Conservation (phyloP, 1,140 invertebrate genomes). For the Drosophila ercepeae region DNA sequence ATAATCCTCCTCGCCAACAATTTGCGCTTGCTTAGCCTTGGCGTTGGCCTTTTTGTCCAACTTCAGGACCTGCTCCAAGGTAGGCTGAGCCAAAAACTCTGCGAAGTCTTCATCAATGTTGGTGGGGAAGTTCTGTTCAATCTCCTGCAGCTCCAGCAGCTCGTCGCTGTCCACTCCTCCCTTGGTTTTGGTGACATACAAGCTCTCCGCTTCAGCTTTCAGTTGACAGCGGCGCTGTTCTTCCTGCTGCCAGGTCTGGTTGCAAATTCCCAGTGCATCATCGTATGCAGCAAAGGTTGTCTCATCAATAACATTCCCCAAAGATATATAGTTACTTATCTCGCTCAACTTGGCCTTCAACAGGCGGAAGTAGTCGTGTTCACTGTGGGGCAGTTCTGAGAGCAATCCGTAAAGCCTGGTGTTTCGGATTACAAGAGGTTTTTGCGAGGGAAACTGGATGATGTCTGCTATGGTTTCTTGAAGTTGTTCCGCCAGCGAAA, state of each 20-base stretch:
- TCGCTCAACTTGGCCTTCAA: conserved; percentile 88
- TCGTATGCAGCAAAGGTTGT: conserved; percentile 85
- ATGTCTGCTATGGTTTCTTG: conserved; percentile 58
- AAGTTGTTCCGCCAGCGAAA: conserved; percentile 38
- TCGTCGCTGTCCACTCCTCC: conserved; percentile 89
- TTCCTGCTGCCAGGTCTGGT: conserved; percentile 90
- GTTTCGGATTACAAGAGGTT: conserved; percentile 48
- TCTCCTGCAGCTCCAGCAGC: conserved; percentile 88
- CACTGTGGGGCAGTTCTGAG: conserved; percentile 55
- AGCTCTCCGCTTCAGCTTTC: conserved; percentile 90
- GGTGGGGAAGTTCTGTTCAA: conserved; percentile 91
- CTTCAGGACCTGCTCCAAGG: conserved; percentile 80
- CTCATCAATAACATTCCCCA: conserved; percentile 81
- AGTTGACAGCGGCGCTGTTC: conserved; percentile 88
- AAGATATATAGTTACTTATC: conserved; percentile 84
- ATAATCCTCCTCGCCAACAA: conserved; percentile 75
- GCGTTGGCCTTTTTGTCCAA: conserved; percentile 42
- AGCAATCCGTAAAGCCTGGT: conserved; percentile 59
- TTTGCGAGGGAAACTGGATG: conserved; percentile 58
- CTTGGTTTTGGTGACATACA: conserved; percentile 91
- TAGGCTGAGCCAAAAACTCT: conserved; percentile 85
- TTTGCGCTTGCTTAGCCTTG: conserved; percentile 57
- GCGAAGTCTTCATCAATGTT: conserved; percentile 88
- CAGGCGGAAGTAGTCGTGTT: conserved; percentile 84
- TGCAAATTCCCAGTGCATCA: conserved; percentile 84